Base-by-base conservation (phyloP, 1,140 invertebrate species). In the Drosophila baimaii region DNA sequence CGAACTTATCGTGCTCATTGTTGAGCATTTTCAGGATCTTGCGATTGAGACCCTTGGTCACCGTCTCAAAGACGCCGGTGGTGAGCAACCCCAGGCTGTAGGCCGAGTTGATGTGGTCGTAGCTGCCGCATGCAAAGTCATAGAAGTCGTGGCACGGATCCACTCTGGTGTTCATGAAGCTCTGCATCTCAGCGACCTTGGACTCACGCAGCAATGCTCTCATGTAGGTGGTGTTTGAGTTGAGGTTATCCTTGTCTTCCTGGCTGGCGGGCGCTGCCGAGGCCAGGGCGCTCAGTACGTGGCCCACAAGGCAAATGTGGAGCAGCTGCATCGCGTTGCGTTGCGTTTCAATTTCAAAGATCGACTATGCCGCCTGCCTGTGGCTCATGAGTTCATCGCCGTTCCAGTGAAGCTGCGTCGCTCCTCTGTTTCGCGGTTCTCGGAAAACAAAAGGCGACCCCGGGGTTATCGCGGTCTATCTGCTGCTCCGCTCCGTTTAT, bases 71-170 rank as follows among this genome's bases (percentile, higher is more conserved):
- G 0, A 90, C 15, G 5, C 88, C 88, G 8, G 88, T 91, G 2
- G 64, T 66, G 0, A 75, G 7, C 17, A 64, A 19, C n/a, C 73
- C 57, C n/a, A 72, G 23, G 5, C 10, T 33, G 1, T 15, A 27
- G 6, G 90, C 90, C 10, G 79, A 77, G 68, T 91, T 91, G 2
- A 83, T 66, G 7, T 57, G 52, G 0, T 93, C 91, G 95, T 95
- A 96, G 65, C 94, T 94, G 6, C 95, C 95, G 69, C 95, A 96
- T 0, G 93, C 93, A 51, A 94, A 95, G 69, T 93, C 68, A 71
- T 95, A 95, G 76, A 95, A 95, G 79, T 95, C 93, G 0, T 94
- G 88, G 59, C 95, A 95, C 31, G 95, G 95, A 86, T 95, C 90
- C 0, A 91, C 93, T 3, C 70, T 91, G 19, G 69, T 75, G 76